These are phyloP conservation scores for Polymixis flavicincta DNA, from an alignment of 2,888 invertebrate genomes.

Conservation along the genomic window DNA sequence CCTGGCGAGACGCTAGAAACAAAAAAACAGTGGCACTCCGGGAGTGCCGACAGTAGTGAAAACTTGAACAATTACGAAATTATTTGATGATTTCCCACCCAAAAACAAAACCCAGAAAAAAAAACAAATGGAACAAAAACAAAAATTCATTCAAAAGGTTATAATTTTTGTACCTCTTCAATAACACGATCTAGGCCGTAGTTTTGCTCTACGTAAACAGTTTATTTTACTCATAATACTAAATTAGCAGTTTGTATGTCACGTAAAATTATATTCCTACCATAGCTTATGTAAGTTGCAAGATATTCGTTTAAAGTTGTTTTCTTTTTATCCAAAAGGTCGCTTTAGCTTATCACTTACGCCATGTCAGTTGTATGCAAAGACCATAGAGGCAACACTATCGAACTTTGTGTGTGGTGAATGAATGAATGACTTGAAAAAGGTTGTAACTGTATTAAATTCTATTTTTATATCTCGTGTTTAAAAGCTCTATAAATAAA, in stretches of 20 bases:
- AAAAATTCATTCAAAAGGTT: no score
- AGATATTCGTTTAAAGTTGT: not conserved
- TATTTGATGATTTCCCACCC: no score
- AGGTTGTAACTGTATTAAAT: conserved; percentile 48
- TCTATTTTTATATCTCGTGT: conserved; percentile 2
- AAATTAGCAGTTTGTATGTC: not conserved
- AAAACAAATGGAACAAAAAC: no score
- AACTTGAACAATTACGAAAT: no score
- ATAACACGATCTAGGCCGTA: no score
- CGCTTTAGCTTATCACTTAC: conserved; percentile 30
- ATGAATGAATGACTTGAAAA: conserved; percentile 69
- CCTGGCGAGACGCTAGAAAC: no score
- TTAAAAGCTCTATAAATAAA: conserved; percentile 16
- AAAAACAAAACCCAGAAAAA: not conserved
- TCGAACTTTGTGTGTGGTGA: conserved; percentile 64
- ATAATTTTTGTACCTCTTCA: not conserved
- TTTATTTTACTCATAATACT: not conserved
- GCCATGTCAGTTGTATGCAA: conserved; percentile 35
- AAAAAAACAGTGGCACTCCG: no score
- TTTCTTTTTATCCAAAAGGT: not conserved
- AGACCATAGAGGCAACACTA: conserved; percentile 52
- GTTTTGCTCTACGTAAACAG: not conserved
- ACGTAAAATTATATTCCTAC: not conserved
- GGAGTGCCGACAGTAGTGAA: no score
- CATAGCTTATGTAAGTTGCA: not conserved